phyloP scores from a whole-genome alignment of 2,113 vertebrate species.

The Aspidoscelis tigris region DNA sequence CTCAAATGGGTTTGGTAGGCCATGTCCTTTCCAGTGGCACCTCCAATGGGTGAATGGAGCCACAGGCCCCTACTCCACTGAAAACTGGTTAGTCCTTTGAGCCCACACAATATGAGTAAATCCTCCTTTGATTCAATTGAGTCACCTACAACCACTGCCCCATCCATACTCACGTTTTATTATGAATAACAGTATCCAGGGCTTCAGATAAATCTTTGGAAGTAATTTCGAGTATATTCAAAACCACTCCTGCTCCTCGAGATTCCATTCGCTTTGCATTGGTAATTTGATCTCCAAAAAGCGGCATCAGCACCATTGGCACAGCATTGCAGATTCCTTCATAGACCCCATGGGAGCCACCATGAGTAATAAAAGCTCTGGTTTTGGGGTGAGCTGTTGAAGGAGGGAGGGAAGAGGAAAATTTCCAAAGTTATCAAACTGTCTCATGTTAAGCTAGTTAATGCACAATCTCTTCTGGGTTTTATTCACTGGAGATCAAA shows the following conservation, averaged over 20 bases:
- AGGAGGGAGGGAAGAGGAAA: background rate
- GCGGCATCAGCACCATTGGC: conserved; percentile 91
- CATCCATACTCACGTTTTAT: conserved; percentile 80
- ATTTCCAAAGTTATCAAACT: too few relatives aligned
- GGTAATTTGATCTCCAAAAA: conserved; percentile 88
- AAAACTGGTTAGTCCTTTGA: too few relatives aligned
- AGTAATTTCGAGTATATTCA: conserved; percentile 83
- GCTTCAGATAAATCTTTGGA: conserved; percentile 76
- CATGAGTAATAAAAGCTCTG: conserved; percentile 92
- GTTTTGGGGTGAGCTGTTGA: conserved; percentile 85
- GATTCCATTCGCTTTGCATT: conserved; percentile 82
- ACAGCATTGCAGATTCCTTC: conserved; percentile 91
- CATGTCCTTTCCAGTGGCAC: too few relatives aligned
- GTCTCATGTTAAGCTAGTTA: too few relatives aligned
- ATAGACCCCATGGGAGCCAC: conserved; percentile 88
- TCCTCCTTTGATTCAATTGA: too few relatives aligned
- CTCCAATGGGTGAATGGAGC: too few relatives aligned
- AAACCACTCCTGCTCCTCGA: conserved; percentile 80
- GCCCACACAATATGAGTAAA: too few relatives aligned
- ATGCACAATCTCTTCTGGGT: too few relatives aligned
- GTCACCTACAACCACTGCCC: too few relatives aligned
- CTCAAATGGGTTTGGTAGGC: background rate
- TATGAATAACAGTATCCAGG: conserved; percentile 83
- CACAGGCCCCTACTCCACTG: too few relatives aligned
- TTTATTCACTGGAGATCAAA: too few relatives aligned